A percentile compares a stretch with the other conserved stretches of the same genome.
Conservation (phyloP, 2,113 vertebrate genomes). For the Cephalopterus ornatus region DNA sequence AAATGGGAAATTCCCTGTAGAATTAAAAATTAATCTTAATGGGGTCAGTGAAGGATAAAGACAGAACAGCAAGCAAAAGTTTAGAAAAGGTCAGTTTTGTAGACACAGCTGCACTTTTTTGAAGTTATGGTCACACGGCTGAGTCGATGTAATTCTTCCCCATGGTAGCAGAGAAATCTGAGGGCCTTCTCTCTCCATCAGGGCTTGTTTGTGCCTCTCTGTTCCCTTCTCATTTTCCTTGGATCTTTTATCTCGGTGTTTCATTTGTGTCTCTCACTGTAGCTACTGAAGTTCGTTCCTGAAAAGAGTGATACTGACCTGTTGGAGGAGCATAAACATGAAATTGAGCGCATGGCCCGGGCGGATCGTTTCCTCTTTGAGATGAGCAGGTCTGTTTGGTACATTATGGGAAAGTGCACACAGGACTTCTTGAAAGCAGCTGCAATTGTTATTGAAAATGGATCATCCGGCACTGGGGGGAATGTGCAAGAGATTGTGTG, state of each 20-base stretch:
- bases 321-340: constrained; percentile 96
- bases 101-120: constrained; percentile 46
- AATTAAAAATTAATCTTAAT: constrained; percentile 5
- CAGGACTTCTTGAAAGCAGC: background rate
- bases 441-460: constrained; percentile 16
- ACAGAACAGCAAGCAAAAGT: background rate
- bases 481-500: background rate
- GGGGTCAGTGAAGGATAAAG: constrained; percentile 22
- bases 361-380: constrained; percentile 97
- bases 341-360: constrained; percentile 96
- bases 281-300: constrained; percentile 95
- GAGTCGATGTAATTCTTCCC: background rate
- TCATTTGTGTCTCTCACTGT: constrained; percentile 11
- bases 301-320: constrained; percentile 95
- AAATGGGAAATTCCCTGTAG: constrained; percentile 36
- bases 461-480: background rate
- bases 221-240: background rate
- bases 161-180: background rate
- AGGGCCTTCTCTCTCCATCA: background rate
- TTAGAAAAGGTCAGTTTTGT: constrained; percentile 40
- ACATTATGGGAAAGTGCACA: background rate
- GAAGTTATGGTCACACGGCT: background rate
- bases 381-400: constrained; percentile 91
- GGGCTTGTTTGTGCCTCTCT: background rate
- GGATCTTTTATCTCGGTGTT: background rate